A percentile compares a stretch with the other conserved stretches of the same genome.
Conservation (phyloP, 2,797 vertebrate genomes). For the Champsocephalus esox region DNA sequence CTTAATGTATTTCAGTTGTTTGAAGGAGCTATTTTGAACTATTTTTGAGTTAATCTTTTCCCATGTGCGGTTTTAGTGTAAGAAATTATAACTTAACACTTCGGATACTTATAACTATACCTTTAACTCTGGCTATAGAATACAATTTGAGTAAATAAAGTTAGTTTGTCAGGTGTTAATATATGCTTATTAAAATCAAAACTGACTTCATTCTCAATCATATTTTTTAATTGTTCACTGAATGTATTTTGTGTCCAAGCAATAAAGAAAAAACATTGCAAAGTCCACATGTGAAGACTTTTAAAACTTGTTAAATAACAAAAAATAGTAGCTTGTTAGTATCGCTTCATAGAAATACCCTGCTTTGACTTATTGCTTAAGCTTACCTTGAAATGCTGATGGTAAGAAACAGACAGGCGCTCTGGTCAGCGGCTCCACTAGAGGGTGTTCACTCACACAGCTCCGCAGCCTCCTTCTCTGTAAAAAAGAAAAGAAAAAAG, state of each 20-base stretch:
- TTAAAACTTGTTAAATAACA: background rate
- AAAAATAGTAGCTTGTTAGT: background rate
- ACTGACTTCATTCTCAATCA: background rate
- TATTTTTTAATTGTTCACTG: background rate
- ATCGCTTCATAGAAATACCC: background rate
- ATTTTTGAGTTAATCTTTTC: background rate
- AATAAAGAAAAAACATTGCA: background rate
- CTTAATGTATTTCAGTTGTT: background rate
- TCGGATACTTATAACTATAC: background rate
- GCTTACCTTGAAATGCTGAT: conserved; percentile 72
- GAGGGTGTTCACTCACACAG: conserved; percentile 71
- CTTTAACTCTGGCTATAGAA: background rate
- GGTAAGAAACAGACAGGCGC: conserved; percentile 48
- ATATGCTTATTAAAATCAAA: no score
- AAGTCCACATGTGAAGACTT: background rate
- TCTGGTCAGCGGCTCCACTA: conserved; percentile 64
- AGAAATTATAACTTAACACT: conserved; percentile 1
- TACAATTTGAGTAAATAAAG: no score
- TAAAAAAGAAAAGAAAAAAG: conserved; percentile 7
- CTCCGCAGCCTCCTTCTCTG: conserved; percentile 68
- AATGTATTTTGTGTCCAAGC: conserved; percentile 1
- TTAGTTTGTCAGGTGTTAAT: no score
- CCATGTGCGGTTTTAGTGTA: background rate
- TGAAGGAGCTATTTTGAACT: background rate
- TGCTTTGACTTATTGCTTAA: background rate